These are phyloP conservation scores for Drosophila ogumai DNA, from an alignment of 1,140 invertebrate species.

Conservation along the genomic window DNA sequence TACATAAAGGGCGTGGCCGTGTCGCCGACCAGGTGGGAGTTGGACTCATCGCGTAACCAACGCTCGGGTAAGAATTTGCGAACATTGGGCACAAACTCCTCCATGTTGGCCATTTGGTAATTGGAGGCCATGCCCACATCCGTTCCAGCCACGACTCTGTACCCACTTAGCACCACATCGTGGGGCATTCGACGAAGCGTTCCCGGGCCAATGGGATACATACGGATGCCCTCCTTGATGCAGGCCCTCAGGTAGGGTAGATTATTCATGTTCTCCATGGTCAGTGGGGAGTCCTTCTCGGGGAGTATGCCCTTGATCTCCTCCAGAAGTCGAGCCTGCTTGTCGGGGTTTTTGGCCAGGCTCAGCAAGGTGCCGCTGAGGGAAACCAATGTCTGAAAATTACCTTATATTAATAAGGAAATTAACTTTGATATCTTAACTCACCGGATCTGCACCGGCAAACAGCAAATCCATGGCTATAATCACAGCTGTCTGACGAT, in stretches of 20 bases:
- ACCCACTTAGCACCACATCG: constrained; percentile 87
- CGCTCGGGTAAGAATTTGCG: constrained; percentile 87
- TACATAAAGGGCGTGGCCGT: constrained; percentile 87
- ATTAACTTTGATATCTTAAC: neutral
- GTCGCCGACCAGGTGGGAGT: constrained; percentile 76
- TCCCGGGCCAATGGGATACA: constrained; percentile 86
- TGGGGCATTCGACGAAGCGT: constrained; percentile 85
- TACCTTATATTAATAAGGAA: accelerated
- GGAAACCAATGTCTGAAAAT: constrained; percentile 36
- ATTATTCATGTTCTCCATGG: constrained; percentile 86
- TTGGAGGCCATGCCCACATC: constrained; percentile 86
- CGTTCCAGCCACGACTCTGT: constrained; percentile 87
- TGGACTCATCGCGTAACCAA: constrained; percentile 85
- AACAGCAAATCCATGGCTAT: constrained; percentile 77
- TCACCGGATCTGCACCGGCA: constrained; percentile 79
- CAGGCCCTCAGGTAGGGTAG: constrained; percentile 88
- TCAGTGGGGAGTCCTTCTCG: constrained; percentile 85
- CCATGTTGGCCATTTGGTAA: constrained; percentile 83
- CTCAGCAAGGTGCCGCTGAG: constrained; percentile 57
- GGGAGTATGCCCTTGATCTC: constrained; percentile 87
- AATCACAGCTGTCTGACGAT: constrained; percentile 84
- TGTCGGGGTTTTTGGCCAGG: constrained; percentile 88
- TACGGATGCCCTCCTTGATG: constrained; percentile 88
- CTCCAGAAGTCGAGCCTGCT: constrained; percentile 88
- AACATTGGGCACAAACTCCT: constrained; percentile 86